Evolutionary conservation across 1,140 invertebrate species (phyloP).

Genomic region (Macrosteles quadrilineatus): DNA sequence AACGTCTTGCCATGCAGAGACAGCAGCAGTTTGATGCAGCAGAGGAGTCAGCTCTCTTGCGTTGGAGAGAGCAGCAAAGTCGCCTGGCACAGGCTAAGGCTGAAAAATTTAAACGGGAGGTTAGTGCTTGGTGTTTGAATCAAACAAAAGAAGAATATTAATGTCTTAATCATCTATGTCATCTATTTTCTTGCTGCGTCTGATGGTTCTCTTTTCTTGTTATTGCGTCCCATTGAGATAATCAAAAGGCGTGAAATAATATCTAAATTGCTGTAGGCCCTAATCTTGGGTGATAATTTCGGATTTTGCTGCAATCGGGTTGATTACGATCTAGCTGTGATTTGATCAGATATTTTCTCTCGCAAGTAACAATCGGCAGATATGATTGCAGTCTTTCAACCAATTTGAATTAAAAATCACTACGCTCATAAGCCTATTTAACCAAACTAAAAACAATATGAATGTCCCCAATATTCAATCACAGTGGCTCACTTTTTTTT

Average conservation of each 20-base stretch:
- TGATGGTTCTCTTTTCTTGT: not conserved
- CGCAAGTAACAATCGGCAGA: too few species aligned
- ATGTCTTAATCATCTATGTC: not conserved
- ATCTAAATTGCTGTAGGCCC: too few species aligned
- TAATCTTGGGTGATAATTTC: too few species aligned
- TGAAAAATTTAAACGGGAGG: conserved; percentile 55
- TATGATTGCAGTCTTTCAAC: too few species aligned
- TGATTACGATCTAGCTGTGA: too few species aligned
- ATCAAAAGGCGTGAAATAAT: not conserved
- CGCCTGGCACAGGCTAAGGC: conserved; percentile 53
- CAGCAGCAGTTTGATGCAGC: conserved; percentile 54
- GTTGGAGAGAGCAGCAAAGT: conserved; percentile 56
- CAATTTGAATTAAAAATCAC: too few species aligned
- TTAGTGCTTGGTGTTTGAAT: conserved; percentile 36
- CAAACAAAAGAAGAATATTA: not conserved
- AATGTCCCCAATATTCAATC: too few species aligned
- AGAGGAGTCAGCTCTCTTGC: conserved; percentile 54
- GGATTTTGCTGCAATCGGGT: too few species aligned
- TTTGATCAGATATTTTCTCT: too few species aligned
- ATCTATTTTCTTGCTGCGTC: not conserved
- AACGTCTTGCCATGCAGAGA: conserved; percentile 51
- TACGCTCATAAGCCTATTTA: too few species aligned
- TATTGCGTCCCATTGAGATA: not conserved
- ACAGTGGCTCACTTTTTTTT: too few species aligned
- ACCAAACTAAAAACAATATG: too few species aligned